These are phyloP conservation scores for Tetragnatha versicolor DNA, from an alignment of 1,140 invertebrate species.

Conservation along the genomic window DNA sequence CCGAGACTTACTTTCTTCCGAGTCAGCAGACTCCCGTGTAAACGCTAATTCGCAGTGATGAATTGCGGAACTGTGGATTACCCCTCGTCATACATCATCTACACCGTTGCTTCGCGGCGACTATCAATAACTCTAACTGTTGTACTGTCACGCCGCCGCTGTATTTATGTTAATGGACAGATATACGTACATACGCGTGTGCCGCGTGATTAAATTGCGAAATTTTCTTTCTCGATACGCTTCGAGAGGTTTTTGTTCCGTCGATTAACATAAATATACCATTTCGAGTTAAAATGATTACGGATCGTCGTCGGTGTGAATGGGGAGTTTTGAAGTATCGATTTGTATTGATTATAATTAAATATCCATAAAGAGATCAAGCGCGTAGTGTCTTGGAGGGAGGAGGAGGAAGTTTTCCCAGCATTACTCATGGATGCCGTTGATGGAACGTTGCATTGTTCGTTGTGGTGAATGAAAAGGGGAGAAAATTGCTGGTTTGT, in stretches of 20 bases:
- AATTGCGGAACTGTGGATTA: slow-evolving; percentile 15
- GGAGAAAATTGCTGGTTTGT: too few relatives aligned
- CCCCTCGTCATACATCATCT: slow-evolving; percentile 1
- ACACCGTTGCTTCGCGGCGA: neutral
- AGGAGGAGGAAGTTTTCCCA: too few relatives aligned
- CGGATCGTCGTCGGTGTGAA: neutral
- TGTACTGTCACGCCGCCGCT: neutral
- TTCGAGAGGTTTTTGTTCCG: neutral
- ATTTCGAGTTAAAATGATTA: slow-evolving; percentile 2
- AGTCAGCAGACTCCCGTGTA: neutral
- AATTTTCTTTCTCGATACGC: too few relatives aligned
- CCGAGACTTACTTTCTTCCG: neutral
- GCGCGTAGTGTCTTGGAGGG: too few relatives aligned
- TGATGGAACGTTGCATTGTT: too few relatives aligned
- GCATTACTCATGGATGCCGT: too few relatives aligned
- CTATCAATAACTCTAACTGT: slow-evolving; percentile 26
- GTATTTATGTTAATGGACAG: slow-evolving; percentile 8
- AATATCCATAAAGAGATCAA: too few relatives aligned
- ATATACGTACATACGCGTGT: neutral
- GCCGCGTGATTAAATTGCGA: neutral
- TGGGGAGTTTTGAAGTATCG: too few relatives aligned
- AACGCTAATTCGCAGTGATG: slow-evolving; percentile 12
- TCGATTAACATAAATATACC: slow-evolving; percentile 8
- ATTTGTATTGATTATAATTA: too few relatives aligned
- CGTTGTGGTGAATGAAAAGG: too few relatives aligned